Percentiles rank a stretch among this genome's conserved stretches.
These are phyloP conservation scores for Drosophila ambigua DNA, from an alignment of 1,140 invertebrate genomes.

Conservation along the genomic window DNA sequence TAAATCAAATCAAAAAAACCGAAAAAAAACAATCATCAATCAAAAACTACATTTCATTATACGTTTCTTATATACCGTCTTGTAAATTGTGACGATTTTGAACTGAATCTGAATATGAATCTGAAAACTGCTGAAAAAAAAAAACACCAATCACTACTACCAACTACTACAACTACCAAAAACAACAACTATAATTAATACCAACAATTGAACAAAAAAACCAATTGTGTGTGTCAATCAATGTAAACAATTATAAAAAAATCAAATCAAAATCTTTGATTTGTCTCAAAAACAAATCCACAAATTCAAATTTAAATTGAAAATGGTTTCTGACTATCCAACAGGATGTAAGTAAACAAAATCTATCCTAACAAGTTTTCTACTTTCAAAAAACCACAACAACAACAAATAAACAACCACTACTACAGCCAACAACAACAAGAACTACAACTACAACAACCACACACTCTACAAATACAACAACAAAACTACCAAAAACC, in stretches of 20 bases:
- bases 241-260: constrained; percentile 13
- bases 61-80: constrained; percentile 29
- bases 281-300: constrained; percentile 59
- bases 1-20: constrained; percentile 14
- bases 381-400: constrained; percentile 30
- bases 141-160: constrained; percentile 47
- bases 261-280: constrained; percentile 58
- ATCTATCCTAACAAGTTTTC: constrained; percentile 46
- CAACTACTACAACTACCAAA: constrained; percentile 36
- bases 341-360: constrained; percentile 76
- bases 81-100: constrained; percentile 33
- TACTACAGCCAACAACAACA: constrained; percentile 16
- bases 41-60: constrained; percentile 22
- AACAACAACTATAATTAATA: constrained; percentile 48
- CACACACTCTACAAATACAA: constrained; percentile 4
- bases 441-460: constrained; percentile 13
- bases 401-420: constrained; percentile 17
- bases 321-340: constrained; percentile 69
- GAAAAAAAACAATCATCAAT: constrained; percentile 29
- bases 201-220: constrained; percentile 35
- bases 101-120: constrained; percentile 38
- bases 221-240: constrained; percentile 43
- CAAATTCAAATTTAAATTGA: constrained; percentile 54
- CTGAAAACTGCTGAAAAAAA: constrained; percentile 48
- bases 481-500: constrained; percentile 2